These are phyloP conservation scores for Andrena marginata DNA, from an alignment of 2,888 invertebrate species.

Conservation along the genomic window DNA sequence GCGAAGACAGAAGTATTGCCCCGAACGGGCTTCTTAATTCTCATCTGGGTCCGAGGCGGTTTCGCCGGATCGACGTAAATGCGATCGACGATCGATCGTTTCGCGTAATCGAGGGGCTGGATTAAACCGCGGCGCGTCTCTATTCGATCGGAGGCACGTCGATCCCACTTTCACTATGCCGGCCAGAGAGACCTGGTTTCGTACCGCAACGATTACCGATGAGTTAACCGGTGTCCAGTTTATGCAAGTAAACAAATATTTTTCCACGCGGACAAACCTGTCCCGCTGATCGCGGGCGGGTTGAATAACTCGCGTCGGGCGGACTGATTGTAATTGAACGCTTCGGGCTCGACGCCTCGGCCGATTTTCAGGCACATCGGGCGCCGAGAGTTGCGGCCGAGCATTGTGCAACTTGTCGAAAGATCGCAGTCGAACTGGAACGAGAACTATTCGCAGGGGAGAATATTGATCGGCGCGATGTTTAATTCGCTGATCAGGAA, in stretches of 20 bases:
- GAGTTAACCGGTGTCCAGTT: constrained; percentile 50
- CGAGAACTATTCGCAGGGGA: too few relatives aligned
- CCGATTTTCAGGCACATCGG: constrained; percentile 8
- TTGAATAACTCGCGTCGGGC: background rate
- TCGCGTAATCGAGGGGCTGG: constrained; percentile 16
- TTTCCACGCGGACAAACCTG: constrained; percentile 14
- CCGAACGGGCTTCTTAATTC: background rate
- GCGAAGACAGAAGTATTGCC: constrained; percentile 1
- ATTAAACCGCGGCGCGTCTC: constrained; percentile 41
- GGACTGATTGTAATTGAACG: constrained; percentile 15
- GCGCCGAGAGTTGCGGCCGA: constrained; percentile 27
- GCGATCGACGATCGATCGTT: constrained; percentile 13
- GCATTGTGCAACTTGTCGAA: constrained; percentile 27
- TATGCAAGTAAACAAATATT: constrained; percentile 37
- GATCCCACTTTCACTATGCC: constrained; percentile 71
- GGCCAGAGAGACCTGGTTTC: constrained; percentile 36
- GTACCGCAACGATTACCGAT: constrained; percentile 47
- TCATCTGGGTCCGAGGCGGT: background rate
- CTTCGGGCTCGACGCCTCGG: background rate
- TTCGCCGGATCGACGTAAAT: background rate
- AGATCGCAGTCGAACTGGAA: background rate
- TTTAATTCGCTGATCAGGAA: constrained; percentile 12
- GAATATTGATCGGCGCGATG: background rate
- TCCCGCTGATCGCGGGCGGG: background rate
- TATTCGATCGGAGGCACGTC: constrained; percentile 33